Conservation (phyloP, 1,140 invertebrate genomes). For the Melanaphis sacchari region DNA sequence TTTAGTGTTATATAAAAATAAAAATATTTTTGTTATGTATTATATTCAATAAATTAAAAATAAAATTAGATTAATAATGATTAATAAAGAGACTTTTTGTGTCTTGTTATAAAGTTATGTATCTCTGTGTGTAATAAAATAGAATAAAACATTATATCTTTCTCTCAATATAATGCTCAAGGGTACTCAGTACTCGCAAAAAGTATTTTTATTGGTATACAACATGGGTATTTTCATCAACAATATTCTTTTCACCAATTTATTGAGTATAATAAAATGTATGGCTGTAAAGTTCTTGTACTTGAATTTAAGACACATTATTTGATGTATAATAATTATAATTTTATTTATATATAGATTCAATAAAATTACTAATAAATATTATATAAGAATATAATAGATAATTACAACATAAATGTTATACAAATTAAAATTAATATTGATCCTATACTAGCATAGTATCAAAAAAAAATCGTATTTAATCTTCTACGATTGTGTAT, state of each 20-base stretch:
- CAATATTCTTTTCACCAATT: neutral
- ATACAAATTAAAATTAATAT: neutral
- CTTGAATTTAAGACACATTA: neutral
- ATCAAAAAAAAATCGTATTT: neutral
- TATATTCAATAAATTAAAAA: neutral
- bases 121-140: neutral
- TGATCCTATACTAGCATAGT: no score
- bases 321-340: neutral
- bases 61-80: neutral
- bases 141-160: neutral
- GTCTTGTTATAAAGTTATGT: neutral
- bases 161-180: neutral
- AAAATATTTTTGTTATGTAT: no score
- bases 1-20: no score
- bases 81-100: neutral
- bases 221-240: neutral
- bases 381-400: neutral
- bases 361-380: neutral
- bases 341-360: neutral
- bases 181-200: neutral
- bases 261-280: neutral
- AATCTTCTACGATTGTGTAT: neutral
- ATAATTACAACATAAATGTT: neutral
- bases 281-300: neutral
- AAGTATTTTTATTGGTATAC: neutral